Base-by-base conservation (phyloP, 2,888 invertebrate genomes). In the Rhynchonema sp. region DNA sequence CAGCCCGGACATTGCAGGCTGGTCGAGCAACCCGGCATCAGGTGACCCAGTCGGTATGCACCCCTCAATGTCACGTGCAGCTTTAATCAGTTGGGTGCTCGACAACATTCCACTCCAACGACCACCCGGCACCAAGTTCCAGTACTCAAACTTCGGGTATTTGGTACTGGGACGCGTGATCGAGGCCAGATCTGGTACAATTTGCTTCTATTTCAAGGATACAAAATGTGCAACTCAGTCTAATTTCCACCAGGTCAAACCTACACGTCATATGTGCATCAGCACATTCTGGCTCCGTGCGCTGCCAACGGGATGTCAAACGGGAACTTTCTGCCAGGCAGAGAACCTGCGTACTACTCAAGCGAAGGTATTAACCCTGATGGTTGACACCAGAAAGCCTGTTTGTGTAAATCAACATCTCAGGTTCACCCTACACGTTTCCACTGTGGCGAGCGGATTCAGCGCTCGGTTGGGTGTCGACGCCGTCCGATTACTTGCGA, bases 101-200 rank as follows among this genome's bases (percentile, higher is more conserved):
- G 52, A 52, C 52, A 52, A 22, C n/a, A 25, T 52, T 22, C 52
- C 52, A 25, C 52, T 52, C 17, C 9, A 22, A n/a, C n/a, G 25
- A 9, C n/a, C 20, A 27, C 55, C 55, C 25, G 55, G 55, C 55
- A 17, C 27, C 27, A 26, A 9, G 27, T 55, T 55, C 27, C 27
- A 26, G n/a, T 55, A 55, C 55, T 55, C 55, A 6, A 55, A 55
- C 55, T 55, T 55, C 55, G 55, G 55, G 26, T 55, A 55, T 25
- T 26, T 55, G 13, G n/a, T 55, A 13, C 55, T 55, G 27, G 55
- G 55, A 20, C 26, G 55, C 27, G 27, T 55, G 26, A 28, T 55
- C 9, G 55, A 55, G 55, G 55, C 55, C 55, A 3, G 26, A 6
- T 25, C 55, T 3, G 28, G 28, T 9, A 17, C 27, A 13, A 6